Conservation (phyloP, 2,113 vertebrate genomes). For the Hirundichthys speculiger region DNA sequence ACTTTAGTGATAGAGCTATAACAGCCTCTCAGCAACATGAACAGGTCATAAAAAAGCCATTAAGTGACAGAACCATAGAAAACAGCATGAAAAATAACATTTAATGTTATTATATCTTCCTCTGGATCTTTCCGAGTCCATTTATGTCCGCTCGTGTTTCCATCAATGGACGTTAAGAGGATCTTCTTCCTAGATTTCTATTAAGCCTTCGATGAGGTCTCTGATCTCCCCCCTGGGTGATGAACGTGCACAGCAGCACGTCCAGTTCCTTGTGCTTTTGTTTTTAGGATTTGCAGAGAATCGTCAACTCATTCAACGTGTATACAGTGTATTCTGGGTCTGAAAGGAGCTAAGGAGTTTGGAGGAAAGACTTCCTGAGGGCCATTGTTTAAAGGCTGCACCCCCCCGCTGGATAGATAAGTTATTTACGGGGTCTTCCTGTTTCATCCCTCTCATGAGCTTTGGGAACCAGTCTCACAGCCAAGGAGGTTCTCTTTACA, state of each 20-base stretch:
- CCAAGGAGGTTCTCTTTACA: slow-evolving; percentile 8
- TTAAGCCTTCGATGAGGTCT: slow-evolving; percentile 12
- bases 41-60: slow-evolving; percentile 18
- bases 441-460: slow-evolving; percentile 34
- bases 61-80: slow-evolving; percentile 34
- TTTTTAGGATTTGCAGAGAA: slow-evolving; percentile 31
- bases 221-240: slow-evolving; percentile 35
- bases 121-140: slow-evolving; percentile 26
- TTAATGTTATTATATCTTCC: slow-evolving; percentile 6
- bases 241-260: slow-evolving; percentile 57
- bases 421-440: slow-evolving; percentile 60
- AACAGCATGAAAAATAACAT: slow-evolving; percentile 18
- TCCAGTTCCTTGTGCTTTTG: slow-evolving; percentile 40
- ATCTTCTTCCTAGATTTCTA: slow-evolving; percentile 26
- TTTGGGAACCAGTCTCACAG: slow-evolving; percentile 33
- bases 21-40: slow-evolving; percentile 12
- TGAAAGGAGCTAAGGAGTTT: slow-evolving; percentile 37
- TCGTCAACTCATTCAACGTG: slow-evolving; percentile 15
- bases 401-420: slow-evolving; percentile 40
- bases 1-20: slow-evolving; percentile 10
- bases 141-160: slow-evolving; percentile 33
- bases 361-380: slow-evolving; percentile 53
- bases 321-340: slow-evolving; percentile 14
- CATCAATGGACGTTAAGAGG: not conserved
- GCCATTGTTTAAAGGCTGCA: slow-evolving; percentile 55